phyloP scores from a whole-genome alignment of 2,113 vertebrate species.

The Agapornis roseicollis region DNA sequence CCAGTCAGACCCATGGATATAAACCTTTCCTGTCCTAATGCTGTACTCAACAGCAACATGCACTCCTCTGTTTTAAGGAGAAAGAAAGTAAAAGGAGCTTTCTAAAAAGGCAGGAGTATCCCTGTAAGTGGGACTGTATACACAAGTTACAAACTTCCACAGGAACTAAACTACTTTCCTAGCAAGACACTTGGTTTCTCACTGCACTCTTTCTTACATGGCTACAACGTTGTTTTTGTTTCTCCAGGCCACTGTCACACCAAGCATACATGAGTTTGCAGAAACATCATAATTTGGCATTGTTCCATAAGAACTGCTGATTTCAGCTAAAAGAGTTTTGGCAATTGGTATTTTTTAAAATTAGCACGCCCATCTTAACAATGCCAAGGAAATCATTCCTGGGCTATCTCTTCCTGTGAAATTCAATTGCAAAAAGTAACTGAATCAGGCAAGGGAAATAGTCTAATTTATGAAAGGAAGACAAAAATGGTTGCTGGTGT shows the following conservation, averaged over 20 bases:
- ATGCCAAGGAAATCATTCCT: background rate
- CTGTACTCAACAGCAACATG: background rate
- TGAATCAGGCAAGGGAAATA: background rate
- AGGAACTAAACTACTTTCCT: background rate
- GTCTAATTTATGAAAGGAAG: background rate
- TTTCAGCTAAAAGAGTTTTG: background rate
- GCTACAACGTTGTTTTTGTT: background rate
- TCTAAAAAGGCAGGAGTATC: background rate
- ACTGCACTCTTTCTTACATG: background rate
- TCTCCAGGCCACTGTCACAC: background rate
- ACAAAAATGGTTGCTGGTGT: background rate
- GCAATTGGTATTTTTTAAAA: background rate
- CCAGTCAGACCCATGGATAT: background rate
- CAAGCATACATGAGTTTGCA: background rate
- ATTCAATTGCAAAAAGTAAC: background rate
- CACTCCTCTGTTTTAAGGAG: background rate
- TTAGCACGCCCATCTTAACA: background rate
- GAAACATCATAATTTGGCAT: background rate
- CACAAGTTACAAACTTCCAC: background rate
- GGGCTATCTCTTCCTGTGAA: background rate
- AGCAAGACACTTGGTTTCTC: background rate
- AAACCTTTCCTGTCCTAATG: background rate
- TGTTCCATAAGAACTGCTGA: background rate
- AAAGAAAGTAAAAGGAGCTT: background rate
- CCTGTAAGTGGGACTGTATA: background rate